Evolutionary conservation across 2,797 vertebrate genomes (phyloP), one percentile per base, ranked within the genome.

Genomic region (Epinephelus awoara): DNA sequence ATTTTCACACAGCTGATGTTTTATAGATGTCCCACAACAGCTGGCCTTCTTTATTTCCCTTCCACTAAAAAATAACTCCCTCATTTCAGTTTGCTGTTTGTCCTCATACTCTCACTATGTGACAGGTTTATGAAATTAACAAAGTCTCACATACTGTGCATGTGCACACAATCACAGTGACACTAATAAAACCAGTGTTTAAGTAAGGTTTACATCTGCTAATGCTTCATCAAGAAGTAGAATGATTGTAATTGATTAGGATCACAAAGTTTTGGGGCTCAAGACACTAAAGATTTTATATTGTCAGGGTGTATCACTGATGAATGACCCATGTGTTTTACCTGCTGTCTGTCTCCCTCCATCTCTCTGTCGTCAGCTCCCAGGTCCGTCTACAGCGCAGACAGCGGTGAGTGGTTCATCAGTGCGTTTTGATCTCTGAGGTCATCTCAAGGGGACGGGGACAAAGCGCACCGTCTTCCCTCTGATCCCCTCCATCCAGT

Each of bases 391-490:
- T 96, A 96, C 93, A 95, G 97, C 80, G 93, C 95, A 0, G 97
- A 98, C 93, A 98, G 95, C 0, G 97, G 98, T 99, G 95, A 91
- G 98, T 96, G 69, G 49, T 46, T 85, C 73, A 87, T 85, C 71
- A 40, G 19, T 67, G 61, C 72, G 42, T 88, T 83, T 79, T 81
- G 46, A 81, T 82, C 72, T 84, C 34, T 76, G 71, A 72, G 85
- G 87, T 91, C 58, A 72, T 87, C 68, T 84, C 56, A 63, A 57
- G 57, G 68, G 68, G 66, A 68, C 18, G 6, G 29, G 0, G 21
- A 42, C 63, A 56, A 52, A 59, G 50, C 3, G 0, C 11, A n/a
- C 55, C 6, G 0, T 65, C 76, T 70, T 72, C 27, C 3, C 49
- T 67, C 67, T 82, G 72, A 86, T 87, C 75, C 59, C 18, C 72